Base-by-base conservation (phyloP, 1,140 invertebrate genomes). In the Liolophura sinensis region DNA sequence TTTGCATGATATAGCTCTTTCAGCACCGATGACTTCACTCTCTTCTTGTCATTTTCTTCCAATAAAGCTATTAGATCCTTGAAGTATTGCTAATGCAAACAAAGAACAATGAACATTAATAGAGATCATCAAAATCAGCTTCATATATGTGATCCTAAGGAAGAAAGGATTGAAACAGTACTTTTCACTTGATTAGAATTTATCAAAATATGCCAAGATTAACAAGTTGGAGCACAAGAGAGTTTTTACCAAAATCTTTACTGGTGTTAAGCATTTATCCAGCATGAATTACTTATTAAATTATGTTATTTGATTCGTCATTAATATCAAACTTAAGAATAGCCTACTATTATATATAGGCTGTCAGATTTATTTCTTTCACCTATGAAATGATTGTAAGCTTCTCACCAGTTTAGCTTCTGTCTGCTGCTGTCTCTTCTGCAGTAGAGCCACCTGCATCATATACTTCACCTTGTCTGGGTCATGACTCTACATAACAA, bases 1-100 rank as follows among this genome's bases (percentile, higher is more conserved):
- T 77, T 68, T 11, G 85, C 84, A 62, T 80, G 71, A 54, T 86
- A 80, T n/a, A 87, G 74, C n/a, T 84, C 78, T 51, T 81, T 79
- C 20, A 86, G 67, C 27, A 70, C 58, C 7, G 80, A 78, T 0
- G 85, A 80, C 16, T 87, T 62, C 56, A 74, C 75, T 64, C 76
- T 79, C 65, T 82, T 82, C 46, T 80, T 75, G 67, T 84, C 72
- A 25, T 82, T 69, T 27, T 85, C 81, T 1, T 85, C 84, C 46
- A 78, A 71, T 46, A 40, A 40, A 40, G 85, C 84, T 40, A 86
- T 75, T 77, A 87, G 79, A 64, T 77, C 76, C 27, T 71, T 73
- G 62, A 84, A 69, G 65, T 72, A 69, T 48, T 73, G 72, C 83
- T 84, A 57, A 55, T 52, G 68, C 55, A 57, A 48, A 25, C 59